Conservation (phyloP, 2,888 invertebrate genomes). For the Eupithecia abbreviata region DNA sequence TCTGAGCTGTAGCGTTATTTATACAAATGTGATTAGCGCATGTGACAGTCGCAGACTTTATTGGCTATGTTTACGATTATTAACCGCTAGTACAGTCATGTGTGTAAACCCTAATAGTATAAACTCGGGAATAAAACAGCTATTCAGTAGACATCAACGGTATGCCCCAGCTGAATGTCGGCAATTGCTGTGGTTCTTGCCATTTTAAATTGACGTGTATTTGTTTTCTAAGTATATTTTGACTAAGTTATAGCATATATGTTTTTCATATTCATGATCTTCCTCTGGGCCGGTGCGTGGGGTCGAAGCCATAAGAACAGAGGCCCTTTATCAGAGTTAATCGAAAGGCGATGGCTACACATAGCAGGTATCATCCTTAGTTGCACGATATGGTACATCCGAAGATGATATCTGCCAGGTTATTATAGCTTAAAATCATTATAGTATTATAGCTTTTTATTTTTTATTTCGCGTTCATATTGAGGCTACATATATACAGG, state of each 20-base stretch:
- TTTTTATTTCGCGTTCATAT: neutral
- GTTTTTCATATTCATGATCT: no score
- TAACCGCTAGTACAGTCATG: conserved; percentile 50
- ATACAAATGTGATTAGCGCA: conserved; percentile 57
- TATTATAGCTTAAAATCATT: neutral
- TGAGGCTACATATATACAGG: neutral
- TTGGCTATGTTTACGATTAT: conserved; percentile 57
- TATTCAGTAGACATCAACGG: neutral
- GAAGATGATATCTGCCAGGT: no score
- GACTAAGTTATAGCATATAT: neutral
- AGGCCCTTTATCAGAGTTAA: no score
- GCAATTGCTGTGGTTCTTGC: neutral
- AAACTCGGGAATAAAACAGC: neutral
- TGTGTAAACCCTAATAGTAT: neutral
- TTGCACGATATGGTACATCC: no score
- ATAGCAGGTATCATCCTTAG: no score
- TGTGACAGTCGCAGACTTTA: conserved; percentile 58
- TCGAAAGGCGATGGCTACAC: no score
- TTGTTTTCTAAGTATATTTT: neutral
- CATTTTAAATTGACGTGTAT: neutral
- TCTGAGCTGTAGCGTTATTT: conserved; percentile 44
- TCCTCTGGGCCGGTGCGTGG: no score
- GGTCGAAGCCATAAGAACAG: no score
- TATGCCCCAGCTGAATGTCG: neutral
- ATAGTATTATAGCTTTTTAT: neutral